Conservation (phyloP, 2,113 vertebrate genomes). For the Rhinolophus ferrumequinum region DNA sequence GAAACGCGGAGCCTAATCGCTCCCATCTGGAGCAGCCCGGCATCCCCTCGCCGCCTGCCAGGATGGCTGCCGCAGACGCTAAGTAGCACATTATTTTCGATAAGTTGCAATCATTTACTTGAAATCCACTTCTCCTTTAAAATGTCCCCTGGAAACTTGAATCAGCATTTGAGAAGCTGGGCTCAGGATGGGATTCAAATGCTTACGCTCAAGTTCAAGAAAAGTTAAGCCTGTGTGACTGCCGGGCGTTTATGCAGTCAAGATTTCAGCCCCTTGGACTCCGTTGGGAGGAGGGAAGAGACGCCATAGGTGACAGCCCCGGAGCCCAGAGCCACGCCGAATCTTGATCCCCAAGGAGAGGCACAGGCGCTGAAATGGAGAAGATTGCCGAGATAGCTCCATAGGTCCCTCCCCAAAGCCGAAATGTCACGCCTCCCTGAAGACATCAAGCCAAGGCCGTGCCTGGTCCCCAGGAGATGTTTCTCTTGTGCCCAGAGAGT, state of each 20-base stretch:
- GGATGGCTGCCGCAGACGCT: constrained; percentile 84
- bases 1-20: constrained; percentile 86
- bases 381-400: background rate
- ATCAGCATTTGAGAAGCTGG: constrained; percentile 19
- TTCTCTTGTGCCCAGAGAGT: background rate
- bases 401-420: background rate
- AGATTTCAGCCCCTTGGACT: background rate
- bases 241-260: background rate
- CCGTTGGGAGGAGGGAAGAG: background rate
- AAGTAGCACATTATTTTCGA: constrained; percentile 87
- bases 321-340: fast-evolving
- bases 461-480: background rate
- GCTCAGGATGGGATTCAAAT: fast-evolving
- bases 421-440: background rate
- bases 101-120: constrained; percentile 87
- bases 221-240: background rate
- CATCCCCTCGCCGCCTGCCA: constrained; percentile 86
- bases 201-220: fast-evolving
- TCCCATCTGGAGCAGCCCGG: constrained; percentile 86
- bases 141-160: constrained; percentile 83
- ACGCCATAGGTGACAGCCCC: fast-evolving
- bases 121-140: constrained; percentile 85
- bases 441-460: background rate
- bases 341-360: background rate
- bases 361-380: background rate